Evolutionary conservation across 2,888 invertebrate species (phyloP).

Genomic region (Pheosia gnoma): DNA sequence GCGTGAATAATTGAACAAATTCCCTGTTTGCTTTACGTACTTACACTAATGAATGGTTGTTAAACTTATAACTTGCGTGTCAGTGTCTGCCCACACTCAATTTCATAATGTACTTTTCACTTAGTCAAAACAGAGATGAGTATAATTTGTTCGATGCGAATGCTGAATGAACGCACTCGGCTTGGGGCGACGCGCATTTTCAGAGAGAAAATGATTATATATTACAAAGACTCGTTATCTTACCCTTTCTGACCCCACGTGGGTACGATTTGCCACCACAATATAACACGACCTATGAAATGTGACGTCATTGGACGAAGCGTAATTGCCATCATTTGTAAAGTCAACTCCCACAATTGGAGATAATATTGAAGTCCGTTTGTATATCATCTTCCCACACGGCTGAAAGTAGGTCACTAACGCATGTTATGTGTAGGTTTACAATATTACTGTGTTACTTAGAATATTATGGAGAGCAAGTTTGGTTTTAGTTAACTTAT

Average conservation of each 20-base stretch:
- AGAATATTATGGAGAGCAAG: not conserved
- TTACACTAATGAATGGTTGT: conserved; percentile 17
- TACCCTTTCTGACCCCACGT: conserved; percentile 65
- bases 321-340: conserved; percentile 20
- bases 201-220: conserved; percentile 66
- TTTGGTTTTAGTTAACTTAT: no score
- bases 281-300: conserved; percentile 50
- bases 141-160: conserved; percentile 49
- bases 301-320: conserved; percentile 21
- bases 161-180: conserved; percentile 56
- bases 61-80: conserved; percentile 26
- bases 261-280: conserved; percentile 55
- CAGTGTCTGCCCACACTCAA: conserved; percentile 34
- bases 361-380: not conserved
- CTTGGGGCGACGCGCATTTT: conserved; percentile 52
- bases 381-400: conserved; percentile 1
- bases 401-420: conserved; percentile 2
- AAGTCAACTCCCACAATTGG: conserved; percentile 2
- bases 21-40: conserved; percentile 5
- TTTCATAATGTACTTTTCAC: conserved; percentile 32
- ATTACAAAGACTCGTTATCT: conserved; percentile 69
- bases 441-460: not conserved
- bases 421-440: not conserved
- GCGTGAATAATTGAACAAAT: not conserved
- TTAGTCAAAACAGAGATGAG: conserved; percentile 59